Evolutionary conservation across 2,113 vertebrate species (phyloP), one percentile per base, ranked within the genome.

Genomic region (Diglossa brunneiventris): DNA sequence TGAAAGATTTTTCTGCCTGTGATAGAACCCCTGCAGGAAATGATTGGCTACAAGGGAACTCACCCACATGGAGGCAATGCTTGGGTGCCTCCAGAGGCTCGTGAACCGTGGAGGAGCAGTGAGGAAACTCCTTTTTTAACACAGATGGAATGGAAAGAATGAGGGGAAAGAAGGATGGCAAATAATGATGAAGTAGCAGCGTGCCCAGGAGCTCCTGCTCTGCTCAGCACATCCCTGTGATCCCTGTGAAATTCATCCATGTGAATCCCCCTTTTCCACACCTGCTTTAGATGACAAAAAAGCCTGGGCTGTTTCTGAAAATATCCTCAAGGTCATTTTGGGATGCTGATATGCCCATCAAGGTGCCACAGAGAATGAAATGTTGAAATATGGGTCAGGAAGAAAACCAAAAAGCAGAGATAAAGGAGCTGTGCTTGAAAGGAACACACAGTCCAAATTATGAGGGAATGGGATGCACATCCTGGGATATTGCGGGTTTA

Each of bases 91-190:
- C 75, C 74, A 75, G 52, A 83, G 61, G 28, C 73, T 81, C 0
- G 0, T 83, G 79, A 86, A 59, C 39, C 3, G 0, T 85, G 73
- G 68, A 92, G 76, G 37, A 77, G 52, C 35, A 70, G 47, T 1
- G 3, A 85, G 39, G 22, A 93, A 94, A 83, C 3, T 74, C 72
- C 46, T 33, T 55, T 90, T 89, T 73, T 70, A 70, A 47, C 33
- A 44, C 2, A 53, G 26, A 87, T 28, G 75, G 49, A 90, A 88
- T 70, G 82, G 85, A 81, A 96, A 88, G 59, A 90, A 88, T 74
- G 78, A 90, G 31, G 14, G 37, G 8, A 87, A 83, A 53, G 89
- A 75, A 82, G 42, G 50, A 50, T 11, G 5, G 27, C 31, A 87
- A 84, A 69, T 41, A 72, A 49, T 8, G 35, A 27, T 61, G 66